A percentile compares a stretch with the other conserved stretches of the same genome.
Conservation (phyloP, 37 sponge, comb jelly and placozoan genomes). For the Eunapius fragilis region DNA sequence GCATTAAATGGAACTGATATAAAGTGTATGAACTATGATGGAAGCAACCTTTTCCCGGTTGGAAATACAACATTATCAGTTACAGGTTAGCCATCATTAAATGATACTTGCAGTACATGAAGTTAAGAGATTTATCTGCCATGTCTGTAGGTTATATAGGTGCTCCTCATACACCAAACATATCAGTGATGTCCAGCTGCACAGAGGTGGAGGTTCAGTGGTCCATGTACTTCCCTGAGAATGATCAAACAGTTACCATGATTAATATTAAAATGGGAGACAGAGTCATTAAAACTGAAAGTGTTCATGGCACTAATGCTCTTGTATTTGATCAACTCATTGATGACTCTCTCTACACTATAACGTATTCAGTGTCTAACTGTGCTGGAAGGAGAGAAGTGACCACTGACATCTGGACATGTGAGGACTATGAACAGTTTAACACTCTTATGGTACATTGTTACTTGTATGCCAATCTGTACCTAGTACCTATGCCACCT, state of each 20-base stretch:
- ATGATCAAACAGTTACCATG: not conserved
- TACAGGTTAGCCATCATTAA: too few species aligned
- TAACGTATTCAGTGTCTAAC: not conserved
- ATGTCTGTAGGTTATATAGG: too few species aligned
- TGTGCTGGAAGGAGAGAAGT: not conserved
- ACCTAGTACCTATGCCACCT: not conserved
- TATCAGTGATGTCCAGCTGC: not conserved
- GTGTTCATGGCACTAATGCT: not conserved
- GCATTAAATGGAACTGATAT: not conserved
- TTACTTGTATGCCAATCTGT: not conserved
- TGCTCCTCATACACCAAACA: too few species aligned
- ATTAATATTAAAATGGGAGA: not conserved
- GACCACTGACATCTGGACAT: not conserved
- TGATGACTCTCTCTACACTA: not conserved
- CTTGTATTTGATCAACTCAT: not conserved
- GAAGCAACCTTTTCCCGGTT: not conserved
- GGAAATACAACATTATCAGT: not conserved
- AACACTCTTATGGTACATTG: not conserved
- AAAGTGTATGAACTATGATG: not conserved
- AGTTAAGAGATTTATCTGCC: too few species aligned
- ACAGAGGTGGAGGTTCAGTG: not conserved
- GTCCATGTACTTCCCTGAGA: not conserved
- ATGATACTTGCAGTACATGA: too few species aligned
- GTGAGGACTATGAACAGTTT: not conserved
- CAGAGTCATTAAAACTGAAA: too few species aligned